A percentile compares a stretch with the other conserved stretches of the same genome.
Conservation (phyloP, 37 sponge, comb jelly and placozoan species). For the Oopsacas minuta region DNA sequence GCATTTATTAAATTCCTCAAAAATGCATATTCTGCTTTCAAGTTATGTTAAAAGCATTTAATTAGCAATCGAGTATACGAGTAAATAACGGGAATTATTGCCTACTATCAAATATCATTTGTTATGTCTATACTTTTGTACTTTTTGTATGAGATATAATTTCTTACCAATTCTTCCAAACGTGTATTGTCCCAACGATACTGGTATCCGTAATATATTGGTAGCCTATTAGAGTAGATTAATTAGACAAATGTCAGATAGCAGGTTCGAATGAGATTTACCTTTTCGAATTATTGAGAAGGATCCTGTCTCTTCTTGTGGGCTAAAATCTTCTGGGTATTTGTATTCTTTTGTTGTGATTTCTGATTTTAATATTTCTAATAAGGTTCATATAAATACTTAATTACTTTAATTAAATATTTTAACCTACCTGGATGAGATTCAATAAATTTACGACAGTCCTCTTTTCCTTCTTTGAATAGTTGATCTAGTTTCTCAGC, state of each 20-base stretch:
- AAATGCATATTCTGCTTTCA: no score
- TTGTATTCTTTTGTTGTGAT: neutral
- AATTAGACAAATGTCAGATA: no score
- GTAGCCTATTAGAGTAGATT: neutral
- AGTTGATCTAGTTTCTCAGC: neutral
- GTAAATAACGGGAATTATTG: no score
- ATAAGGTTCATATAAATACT: neutral
- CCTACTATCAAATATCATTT: no score
- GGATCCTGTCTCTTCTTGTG: neutral
- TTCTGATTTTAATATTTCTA: neutral
- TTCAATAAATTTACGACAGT: neutral
- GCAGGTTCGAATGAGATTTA: no score
- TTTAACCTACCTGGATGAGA: neutral
- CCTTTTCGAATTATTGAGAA: neutral
- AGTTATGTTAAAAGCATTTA: no score
- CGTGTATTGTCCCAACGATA: neutral
- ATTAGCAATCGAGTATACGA: no score
- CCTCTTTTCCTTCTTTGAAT: neutral
- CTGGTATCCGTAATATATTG: neutral
- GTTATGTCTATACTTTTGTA: no score
- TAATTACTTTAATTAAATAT: neutral
- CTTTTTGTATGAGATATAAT: no score
- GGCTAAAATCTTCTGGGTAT: neutral
- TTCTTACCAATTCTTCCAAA: neutral
- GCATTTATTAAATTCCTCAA: no score